Evolutionary conservation across 23 tunicate species (phyloP).

Genomic region (Halocynthia aurantium): DNA sequence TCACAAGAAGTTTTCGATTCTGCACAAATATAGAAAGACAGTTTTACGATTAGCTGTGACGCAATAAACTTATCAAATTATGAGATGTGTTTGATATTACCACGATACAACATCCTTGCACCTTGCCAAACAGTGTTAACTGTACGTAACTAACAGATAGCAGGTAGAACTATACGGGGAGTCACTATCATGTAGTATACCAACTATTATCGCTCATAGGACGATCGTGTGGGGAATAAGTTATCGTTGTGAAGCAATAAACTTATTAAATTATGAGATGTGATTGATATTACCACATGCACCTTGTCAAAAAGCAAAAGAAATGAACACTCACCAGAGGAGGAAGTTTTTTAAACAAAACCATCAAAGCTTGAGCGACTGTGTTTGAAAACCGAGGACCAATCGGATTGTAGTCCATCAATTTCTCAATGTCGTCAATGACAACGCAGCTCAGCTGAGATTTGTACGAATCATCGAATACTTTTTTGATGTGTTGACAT

Average conservation of each 20-base stretch:
- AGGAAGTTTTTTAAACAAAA: constrained; percentile 61
- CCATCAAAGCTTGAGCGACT: constrained; percentile 83
- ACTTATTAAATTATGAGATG: no score
- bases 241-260: no score
- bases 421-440: constrained; percentile 78
- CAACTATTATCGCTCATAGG: no score
- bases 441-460: constrained; percentile 92
- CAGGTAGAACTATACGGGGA: no score
- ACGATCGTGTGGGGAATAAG: no score
- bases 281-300: background rate
- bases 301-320: background rate
- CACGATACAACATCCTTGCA: no score
- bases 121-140: no score
- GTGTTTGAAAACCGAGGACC: constrained; percentile 94
- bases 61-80: no score
- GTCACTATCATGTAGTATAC: no score
- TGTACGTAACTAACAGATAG: no score
- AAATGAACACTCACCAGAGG: constrained; percentile 50
- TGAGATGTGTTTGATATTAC: no score
- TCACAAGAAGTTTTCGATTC: constrained; percentile 76
- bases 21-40: constrained; percentile 10
- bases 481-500: constrained; percentile 77
- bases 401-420: constrained; percentile 94
- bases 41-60: background rate
- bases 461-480: constrained; percentile 86